phyloP scores from a whole-genome alignment of 2,888 invertebrate species.

The Thecophora atra region DNA sequence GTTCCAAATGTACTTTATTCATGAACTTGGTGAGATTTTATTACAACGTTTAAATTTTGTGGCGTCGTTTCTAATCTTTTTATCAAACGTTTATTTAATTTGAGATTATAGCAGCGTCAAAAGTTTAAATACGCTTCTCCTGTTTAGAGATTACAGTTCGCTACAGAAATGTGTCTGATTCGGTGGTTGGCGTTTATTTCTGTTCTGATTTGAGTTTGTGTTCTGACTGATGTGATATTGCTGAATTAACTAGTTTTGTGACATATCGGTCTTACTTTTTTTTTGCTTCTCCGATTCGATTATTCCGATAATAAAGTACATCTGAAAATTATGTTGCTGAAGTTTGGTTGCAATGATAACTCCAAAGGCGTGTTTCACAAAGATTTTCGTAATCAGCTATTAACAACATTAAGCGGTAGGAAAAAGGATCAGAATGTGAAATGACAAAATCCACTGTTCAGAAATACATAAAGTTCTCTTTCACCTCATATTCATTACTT shows the following conservation, averaged over 20 bases:
- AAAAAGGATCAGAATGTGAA: not conserved
- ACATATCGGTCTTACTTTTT: slow-evolving; percentile 4
- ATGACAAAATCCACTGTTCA: not conserved
- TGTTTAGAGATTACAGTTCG: slow-evolving; percentile 10
- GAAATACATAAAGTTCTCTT: too few species aligned
- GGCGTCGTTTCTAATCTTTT: not conserved
- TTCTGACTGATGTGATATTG: slow-evolving; percentile 42
- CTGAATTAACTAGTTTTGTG: slow-evolving; percentile 9
- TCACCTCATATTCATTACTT: too few species aligned
- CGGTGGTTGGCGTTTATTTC: not conserved
- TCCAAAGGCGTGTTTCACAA: slow-evolving; percentile 49
- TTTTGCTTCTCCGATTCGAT: not conserved
- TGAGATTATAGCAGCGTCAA: slow-evolving; percentile 21
- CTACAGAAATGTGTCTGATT: not conserved
- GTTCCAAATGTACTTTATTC: too few species aligned
- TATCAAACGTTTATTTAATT: slow-evolving; percentile 10
- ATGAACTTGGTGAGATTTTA: slow-evolving; percentile 15
- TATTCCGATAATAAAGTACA: too few species aligned
- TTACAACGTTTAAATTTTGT: not conserved
- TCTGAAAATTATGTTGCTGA: slow-evolving; percentile 51
- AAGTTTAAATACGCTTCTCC: not conserved
- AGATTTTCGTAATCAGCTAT: slow-evolving; percentile 52
- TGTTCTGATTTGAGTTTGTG: slow-evolving; percentile 22
- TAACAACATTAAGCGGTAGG: slow-evolving; percentile 54
- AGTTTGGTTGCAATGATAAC: slow-evolving; percentile 33